A percentile compares a stretch with the other conserved stretches of the same genome.
Evolutionary conservation across 1,140 invertebrate species (phyloP).

Genomic region (Orchestia grillus): DNA sequence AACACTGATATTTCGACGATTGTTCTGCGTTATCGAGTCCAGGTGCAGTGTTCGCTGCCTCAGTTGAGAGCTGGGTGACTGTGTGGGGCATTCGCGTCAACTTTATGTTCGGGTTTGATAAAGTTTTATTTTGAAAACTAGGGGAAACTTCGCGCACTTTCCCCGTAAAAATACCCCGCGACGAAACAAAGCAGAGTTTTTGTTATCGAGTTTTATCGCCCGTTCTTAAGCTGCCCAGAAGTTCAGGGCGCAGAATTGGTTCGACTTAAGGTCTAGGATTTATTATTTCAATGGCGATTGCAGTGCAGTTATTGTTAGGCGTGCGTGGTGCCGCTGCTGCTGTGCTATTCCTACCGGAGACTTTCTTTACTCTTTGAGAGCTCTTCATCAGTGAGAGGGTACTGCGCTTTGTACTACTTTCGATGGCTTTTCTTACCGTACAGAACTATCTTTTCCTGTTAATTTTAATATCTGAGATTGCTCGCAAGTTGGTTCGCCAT

Average conservation of each 20-base stretch:
- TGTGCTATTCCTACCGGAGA: neutral
- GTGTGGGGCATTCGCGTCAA: neutral
- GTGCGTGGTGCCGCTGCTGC: neutral
- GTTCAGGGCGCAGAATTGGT: neutral
- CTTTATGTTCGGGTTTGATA: neutral
- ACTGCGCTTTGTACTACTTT: neutral
- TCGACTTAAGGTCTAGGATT: neutral
- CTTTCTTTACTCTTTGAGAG: neutral
- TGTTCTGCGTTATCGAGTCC: neutral
- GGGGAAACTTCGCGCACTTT: neutral
- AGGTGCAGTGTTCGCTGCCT: neutral
- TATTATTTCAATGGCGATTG: constrained; percentile 1
- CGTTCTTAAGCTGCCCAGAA: neutral
- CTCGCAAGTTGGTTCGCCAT: neutral
- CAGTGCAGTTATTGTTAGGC: neutral
- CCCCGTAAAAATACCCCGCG: neutral
- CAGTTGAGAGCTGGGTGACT: neutral
- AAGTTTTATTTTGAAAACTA: neutral
- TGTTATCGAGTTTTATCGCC: neutral
- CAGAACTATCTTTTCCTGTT: neutral
- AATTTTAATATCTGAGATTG: neutral
- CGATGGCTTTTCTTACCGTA: neutral
- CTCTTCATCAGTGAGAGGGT: neutral
- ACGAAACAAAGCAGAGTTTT: neutral
- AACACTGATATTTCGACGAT: neutral